phyloP scores from a whole-genome alignment of 2,888 invertebrate species.

The Ephialtes manifestator region DNA sequence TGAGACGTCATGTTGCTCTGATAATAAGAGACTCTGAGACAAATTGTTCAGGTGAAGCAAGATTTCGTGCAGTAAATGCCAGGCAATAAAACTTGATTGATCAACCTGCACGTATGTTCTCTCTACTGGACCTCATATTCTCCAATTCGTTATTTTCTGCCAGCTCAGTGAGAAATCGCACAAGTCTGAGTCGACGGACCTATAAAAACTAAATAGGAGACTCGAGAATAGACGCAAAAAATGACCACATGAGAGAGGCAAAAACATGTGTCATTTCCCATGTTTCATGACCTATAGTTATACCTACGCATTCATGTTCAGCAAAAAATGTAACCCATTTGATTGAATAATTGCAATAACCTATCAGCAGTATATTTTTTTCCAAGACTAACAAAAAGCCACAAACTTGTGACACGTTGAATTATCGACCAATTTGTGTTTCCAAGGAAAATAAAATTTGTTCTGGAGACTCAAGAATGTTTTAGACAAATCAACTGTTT shows the following conservation, averaged over 20 bases:
- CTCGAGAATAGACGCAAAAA: neutral
- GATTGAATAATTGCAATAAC: no score
- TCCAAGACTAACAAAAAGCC: no score
- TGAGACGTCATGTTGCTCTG: neutral
- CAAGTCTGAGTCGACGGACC: neutral
- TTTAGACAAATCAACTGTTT: no score
- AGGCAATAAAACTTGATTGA: slow-evolving; percentile 3
- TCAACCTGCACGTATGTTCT: neutral
- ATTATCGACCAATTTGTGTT: no score
- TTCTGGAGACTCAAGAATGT: no score
- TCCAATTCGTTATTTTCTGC: slow-evolving; percentile 15
- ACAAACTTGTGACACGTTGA: no score
- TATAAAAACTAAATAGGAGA: slow-evolving; percentile 9
- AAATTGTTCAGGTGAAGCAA: slow-evolving; percentile 1
- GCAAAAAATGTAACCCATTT: neutral
- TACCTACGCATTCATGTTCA: neutral
- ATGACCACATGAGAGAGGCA: neutral
- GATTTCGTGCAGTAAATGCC: neutral
- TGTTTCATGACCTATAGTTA: neutral
- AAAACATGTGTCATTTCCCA: neutral
- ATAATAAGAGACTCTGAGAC: neutral
- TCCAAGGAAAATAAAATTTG: no score
- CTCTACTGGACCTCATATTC: neutral
- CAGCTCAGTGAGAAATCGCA: neutral
- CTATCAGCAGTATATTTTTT: no score